Evolutionary conservation across 2,888 invertebrate species (phyloP).

Genomic region (Melipona bicolor): DNA sequence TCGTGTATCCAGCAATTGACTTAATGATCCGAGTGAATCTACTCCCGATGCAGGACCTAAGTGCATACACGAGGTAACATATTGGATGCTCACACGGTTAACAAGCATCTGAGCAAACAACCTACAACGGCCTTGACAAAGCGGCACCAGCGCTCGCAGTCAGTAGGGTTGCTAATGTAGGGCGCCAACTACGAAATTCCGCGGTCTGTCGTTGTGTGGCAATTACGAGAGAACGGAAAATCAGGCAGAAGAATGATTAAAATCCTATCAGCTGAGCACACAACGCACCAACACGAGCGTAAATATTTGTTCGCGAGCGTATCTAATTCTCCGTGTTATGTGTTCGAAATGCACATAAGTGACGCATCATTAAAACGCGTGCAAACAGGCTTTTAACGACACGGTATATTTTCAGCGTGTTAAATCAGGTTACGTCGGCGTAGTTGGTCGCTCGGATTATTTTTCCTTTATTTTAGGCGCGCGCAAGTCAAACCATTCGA

Average conservation of each 20-base stretch:
- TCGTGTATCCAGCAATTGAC: conserved; percentile 71
- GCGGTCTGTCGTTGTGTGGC: neutral
- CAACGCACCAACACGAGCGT: neutral
- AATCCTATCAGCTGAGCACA: neutral
- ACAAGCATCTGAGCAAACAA: conserved; percentile 77
- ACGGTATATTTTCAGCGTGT: neutral
- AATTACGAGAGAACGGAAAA: neutral
- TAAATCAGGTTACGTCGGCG: neutral
- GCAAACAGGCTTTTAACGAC: neutral
- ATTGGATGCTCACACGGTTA: conserved; percentile 75
- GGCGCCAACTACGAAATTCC: conserved; percentile 12
- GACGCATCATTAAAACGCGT: neutral
- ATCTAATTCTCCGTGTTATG: neutral
- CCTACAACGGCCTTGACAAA: conserved; percentile 71
- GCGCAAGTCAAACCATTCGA: conserved; percentile 41
- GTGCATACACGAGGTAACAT: conserved; percentile 74
- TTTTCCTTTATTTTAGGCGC: conserved; percentile 10
- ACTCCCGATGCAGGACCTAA: conserved; percentile 71
- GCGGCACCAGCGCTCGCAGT: conserved; percentile 53
- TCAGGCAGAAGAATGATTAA: neutral
- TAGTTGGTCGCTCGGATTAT: neutral
- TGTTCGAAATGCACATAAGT: neutral
- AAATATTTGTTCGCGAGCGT: conserved; percentile 5
- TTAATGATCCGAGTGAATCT: conserved; percentile 75
- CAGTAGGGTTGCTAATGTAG: conserved; percentile 36